Base-by-base conservation (phyloP, 2,113 vertebrate genomes). In the Laterallus jamaicensis region DNA sequence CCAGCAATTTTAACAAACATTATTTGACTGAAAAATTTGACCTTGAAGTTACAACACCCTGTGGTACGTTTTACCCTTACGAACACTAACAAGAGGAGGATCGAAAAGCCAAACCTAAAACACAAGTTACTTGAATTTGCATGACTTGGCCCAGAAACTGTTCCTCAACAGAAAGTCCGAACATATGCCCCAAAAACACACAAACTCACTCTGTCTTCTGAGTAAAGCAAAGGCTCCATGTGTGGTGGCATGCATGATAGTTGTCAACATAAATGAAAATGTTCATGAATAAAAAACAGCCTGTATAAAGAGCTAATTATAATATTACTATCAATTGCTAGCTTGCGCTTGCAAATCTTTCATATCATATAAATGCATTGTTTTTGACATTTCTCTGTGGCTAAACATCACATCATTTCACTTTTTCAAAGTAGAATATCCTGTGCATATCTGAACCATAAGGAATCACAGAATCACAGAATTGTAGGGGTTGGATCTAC, bases 231-330 rank as follows among this genome's bases (percentile, higher is more conserved):
- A 86, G 55, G 52, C 86, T 86, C 82, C 80, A 84, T 32, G 79
- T 86, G 88, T 40, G 68, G 80, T 86, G 56, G 82, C 92, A 97
- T 86, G 94, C 88, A 78, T 93, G 93, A 97, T 93, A 96, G 93
- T 97, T 96, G 96, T 96, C 95, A 97, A 96, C 95, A 91, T 96
- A 97, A 96, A 96, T 90, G 95, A 96, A 96, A 96, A 96, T 95
- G 92, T 95, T 97, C 95, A 96, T 97, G 95, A 96, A 96, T 97
- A 96, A 93, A 96, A 97, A 95, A 18, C 88, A 95, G 86, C 86
- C 88, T 93, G 88, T 86, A 95, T 68, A 96, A 96, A 96, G 95
- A 96, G 93, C 92, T 97, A 97, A 97, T 97, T 97, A 97, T 76
- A 96, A 96, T 97, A 97, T 97, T 95, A 92, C 80, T 97, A 96